These are phyloP conservation scores for Ornithoptera alexandrae DNA, from an alignment of 2,888 invertebrate species.

Conservation along the genomic window DNA sequence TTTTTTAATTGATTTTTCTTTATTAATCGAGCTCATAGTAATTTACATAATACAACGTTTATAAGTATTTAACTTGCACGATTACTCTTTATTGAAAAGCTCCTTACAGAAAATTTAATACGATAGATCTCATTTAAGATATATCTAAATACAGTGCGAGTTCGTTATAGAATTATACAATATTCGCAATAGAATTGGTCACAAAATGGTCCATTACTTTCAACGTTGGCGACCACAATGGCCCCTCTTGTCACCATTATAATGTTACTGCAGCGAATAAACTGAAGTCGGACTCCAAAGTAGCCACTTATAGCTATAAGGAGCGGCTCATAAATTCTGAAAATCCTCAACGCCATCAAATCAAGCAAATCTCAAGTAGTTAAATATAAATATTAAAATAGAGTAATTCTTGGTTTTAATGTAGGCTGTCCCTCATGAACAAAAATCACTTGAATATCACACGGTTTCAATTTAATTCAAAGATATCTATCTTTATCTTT, in stretches of 20 bases:
- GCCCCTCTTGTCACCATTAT: slow-evolving; percentile 16
- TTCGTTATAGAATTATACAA: slow-evolving; percentile 3
- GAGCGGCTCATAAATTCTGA: slow-evolving; percentile 2
- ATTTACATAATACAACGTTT: too few species aligned
- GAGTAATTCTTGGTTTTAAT: too few species aligned
- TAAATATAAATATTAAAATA: too few species aligned
- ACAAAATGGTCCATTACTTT: neutral
- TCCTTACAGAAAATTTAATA: neutral
- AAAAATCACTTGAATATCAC: too few species aligned
- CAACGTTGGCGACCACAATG: slow-evolving; percentile 9
- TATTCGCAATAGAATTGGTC: neutral
- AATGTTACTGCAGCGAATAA: slow-evolving; percentile 16
- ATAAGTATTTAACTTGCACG: neutral
- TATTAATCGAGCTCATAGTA: too few species aligned
- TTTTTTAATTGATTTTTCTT: too few species aligned
- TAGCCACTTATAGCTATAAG: slow-evolving; percentile 5
- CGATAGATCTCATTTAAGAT: neutral
- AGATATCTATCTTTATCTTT: too few species aligned
- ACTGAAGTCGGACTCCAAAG: slow-evolving; percentile 10
- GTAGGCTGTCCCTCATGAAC: too few species aligned
- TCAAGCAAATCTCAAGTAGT: neutral
- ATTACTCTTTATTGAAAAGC: neutral
- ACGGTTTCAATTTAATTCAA: too few species aligned
- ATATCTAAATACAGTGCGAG: neutral
- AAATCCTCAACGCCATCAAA: neutral